phyloP scores from a whole-genome alignment of 2,797 vertebrate genomes.

The Acanthopagrus latus region DNA sequence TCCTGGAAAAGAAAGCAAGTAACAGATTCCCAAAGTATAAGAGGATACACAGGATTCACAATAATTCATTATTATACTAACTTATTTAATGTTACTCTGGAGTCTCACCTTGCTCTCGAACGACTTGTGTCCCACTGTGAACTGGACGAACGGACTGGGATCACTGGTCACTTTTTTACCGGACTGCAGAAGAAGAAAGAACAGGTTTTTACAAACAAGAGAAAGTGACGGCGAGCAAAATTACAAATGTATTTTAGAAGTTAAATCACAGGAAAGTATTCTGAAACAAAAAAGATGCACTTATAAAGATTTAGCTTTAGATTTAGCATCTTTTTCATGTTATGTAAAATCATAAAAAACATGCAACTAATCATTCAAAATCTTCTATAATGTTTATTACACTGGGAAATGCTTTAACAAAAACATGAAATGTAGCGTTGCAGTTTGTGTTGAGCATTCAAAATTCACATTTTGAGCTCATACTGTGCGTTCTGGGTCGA shows the following conservation, averaged over 20 bases:
- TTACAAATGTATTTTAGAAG: background rate
- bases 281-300: background rate
- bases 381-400: background rate
- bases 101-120: conserved; percentile 93
- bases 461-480: conserved; percentile 11
- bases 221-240: fast-evolving
- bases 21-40: no score
- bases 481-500: background rate
- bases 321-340: background rate
- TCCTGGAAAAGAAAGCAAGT: background rate
- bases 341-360: background rate
- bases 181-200: conserved; percentile 82
- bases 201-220: conserved; percentile 21
- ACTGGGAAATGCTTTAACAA: background rate
- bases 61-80: background rate
- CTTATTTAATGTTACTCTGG: background rate
- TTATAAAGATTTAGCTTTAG: background rate
- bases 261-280: background rate
- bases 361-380: background rate
- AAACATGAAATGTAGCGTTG: background rate
- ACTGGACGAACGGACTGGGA: conserved; percentile 93
- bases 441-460: background rate
- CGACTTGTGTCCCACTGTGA: conserved; percentile 92
- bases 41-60: background rate
- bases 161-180: conserved; percentile 95